Percentiles rank a stretch among this genome's conserved stretches.
phyloP scores from a whole-genome alignment of 2,797 vertebrate species.

The Cygnus olor region DNA sequence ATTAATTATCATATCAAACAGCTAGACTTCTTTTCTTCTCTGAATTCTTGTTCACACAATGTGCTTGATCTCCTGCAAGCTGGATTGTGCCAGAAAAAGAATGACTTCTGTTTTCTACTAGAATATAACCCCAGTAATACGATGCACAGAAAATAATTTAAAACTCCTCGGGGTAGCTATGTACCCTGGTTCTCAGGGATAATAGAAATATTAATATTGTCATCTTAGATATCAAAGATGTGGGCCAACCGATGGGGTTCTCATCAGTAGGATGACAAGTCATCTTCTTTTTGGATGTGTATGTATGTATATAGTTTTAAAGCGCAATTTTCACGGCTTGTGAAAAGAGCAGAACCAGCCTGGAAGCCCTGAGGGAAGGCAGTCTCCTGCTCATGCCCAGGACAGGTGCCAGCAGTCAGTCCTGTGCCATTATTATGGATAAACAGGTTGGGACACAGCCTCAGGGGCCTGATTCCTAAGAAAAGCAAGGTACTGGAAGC shows the following conservation, averaged over 20 bases:
- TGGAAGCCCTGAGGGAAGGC: neutral
- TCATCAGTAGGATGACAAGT: neutral
- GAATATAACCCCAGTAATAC: neutral
- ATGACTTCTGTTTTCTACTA: slow-evolving; percentile 11
- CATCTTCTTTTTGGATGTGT: neutral
- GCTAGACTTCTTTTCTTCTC: neutral
- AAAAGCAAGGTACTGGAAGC: neutral
- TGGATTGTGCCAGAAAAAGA: neutral
- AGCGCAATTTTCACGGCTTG: neutral
- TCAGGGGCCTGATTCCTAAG: neutral
- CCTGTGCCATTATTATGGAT: neutral
- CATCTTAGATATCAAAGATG: neutral
- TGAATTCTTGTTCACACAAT: slow-evolving; percentile 7
- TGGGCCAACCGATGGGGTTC: neutral
- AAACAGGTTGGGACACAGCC: neutral
- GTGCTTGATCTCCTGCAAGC: slow-evolving; percentile 10
- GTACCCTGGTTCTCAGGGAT: slow-evolving; percentile 2
- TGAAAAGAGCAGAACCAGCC: neutral
- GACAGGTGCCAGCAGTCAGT: neutral
- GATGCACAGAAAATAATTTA: slow-evolving; percentile 7
- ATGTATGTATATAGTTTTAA: neutral
- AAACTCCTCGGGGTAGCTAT: neutral
- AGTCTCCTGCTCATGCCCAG: neutral
- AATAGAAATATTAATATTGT: slow-evolving; percentile 8
- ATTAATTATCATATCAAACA: slow-evolving; percentile 22